phyloP scores from a whole-genome alignment of 2,797 vertebrate genomes.

The Mormyrus proboscirostris region DNA sequence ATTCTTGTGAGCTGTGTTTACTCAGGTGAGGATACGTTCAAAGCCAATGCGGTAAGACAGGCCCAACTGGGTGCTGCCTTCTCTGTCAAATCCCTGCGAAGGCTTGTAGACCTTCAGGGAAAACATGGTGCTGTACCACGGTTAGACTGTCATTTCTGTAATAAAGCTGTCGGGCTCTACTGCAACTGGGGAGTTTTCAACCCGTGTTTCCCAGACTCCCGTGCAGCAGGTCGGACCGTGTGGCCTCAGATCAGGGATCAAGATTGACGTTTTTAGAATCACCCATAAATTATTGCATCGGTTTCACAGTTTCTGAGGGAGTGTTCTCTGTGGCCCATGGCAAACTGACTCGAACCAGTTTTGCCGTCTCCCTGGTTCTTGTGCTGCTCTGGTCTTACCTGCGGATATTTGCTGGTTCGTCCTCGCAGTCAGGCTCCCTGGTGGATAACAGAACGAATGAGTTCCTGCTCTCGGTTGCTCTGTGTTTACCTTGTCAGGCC shows the following conservation, averaged over 20 bases:
- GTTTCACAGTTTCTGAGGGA: neutral
- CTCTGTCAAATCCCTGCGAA: neutral
- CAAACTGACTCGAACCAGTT: neutral
- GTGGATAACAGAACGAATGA: neutral
- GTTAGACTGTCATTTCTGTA: neutral
- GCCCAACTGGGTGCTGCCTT: neutral
- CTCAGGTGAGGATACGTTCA: neutral
- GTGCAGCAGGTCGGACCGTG: neutral
- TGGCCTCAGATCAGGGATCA: neutral
- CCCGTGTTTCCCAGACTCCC: neutral
- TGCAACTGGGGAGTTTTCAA: neutral
- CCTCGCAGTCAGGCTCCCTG: neutral
- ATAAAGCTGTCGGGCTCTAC: neutral
- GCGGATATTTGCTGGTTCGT: neutral
- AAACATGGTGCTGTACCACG: neutral
- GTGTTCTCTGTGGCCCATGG: neutral
- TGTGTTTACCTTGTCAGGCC: neutral
- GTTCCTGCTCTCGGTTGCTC: neutral
- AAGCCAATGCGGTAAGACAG: neutral
- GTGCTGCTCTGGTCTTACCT: neutral
- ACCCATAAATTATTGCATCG: neutral
- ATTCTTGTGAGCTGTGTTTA: neutral
- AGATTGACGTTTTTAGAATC: neutral
- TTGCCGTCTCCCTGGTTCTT: neutral
- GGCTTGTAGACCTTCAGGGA: neutral